Evolutionary conservation across 64 coral and sea anemone genomes (phyloP).

Genomic region (Astreopora myriophthalma): DNA sequence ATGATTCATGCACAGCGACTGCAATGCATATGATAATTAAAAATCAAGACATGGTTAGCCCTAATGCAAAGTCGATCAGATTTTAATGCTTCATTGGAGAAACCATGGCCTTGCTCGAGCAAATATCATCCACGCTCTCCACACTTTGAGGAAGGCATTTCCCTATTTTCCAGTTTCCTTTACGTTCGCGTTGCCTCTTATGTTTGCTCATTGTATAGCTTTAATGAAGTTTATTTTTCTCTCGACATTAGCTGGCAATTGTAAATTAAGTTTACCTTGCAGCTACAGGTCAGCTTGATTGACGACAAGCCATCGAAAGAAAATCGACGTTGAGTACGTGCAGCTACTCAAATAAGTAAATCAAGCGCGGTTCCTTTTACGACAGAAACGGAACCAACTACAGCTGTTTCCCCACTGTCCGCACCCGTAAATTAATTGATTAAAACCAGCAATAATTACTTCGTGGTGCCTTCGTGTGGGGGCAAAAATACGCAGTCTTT

Average conservation of each 20-base stretch:
- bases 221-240: constrained; percentile 47
- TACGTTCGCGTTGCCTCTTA: not conserved
- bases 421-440: not conserved
- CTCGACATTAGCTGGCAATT: constrained; percentile 34
- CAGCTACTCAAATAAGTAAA: not conserved
- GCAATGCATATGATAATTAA: constrained; percentile 39
- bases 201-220: not conserved
- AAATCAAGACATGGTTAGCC: not conserved
- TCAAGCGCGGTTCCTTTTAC: not conserved
- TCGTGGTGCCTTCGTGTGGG: constrained; percentile 16
- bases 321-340: not conserved
- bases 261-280: constrained; percentile 27
- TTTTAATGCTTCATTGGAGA: not conserved
- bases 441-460: not conserved
- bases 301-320: not conserved
- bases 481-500: not conserved
- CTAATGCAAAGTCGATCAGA: not conserved
- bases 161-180: not conserved
- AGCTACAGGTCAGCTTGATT: not conserved
- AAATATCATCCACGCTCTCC: not conserved
- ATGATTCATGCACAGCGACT: constrained; percentile 48
- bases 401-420: not conserved
- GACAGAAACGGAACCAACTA: not conserved
- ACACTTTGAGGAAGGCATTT: not conserved
- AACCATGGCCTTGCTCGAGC: not conserved